Evolutionary conservation across 2,888 invertebrate species (phyloP), one percentile per base, ranked within the genome.

Genomic region (Euspilapteryx auroguttella): DNA sequence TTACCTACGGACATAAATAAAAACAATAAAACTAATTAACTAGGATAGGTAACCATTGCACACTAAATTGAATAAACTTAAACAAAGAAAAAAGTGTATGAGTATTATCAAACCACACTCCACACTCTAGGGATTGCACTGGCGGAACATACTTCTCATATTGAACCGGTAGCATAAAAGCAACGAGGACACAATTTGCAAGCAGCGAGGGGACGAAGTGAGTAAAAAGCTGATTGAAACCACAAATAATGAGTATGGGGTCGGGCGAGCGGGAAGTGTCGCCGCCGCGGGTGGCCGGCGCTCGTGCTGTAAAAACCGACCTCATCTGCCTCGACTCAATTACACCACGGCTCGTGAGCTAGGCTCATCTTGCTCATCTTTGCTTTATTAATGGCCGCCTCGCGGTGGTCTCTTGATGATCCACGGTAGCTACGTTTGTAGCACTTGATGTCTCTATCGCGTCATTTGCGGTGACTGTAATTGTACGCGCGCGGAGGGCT

Each of bases 221-320:
- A 39, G 34, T 44, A 73, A 29, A 75, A 73, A 73, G 63, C 47
- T 61, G 68, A 75, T 73, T 71, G 68, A 71, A 73, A 69, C 69
- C 71, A 57, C 75, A 64, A 69, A 69, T 68, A 64, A 69, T 58
- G 24, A 61, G 63, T 58, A 49, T 54, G 58, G 58, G 50, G 41
- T 45, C 24, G 17, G 5, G 5, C 8, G 5, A 22, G 32, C 24
- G 43, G 45, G 31, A 44, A 43, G 51, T 58, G 56, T 59, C 55
- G 55, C 49, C 63, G 44, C 58, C 44, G 68, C 69, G 75, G 71
- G 71, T 69, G 75, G 73, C 47, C 69, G 47, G 37, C 41, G 44
- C 69, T 73, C 69, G 69, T 71, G 69, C 68, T 63, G 64, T 66
- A 69, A 71, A 69, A 73, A 66, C 66, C 63, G 42, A 63, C 42